These are phyloP conservation scores for Oscheius onirici DNA, from an alignment of 2,888 invertebrate species.

Conservation along the genomic window DNA sequence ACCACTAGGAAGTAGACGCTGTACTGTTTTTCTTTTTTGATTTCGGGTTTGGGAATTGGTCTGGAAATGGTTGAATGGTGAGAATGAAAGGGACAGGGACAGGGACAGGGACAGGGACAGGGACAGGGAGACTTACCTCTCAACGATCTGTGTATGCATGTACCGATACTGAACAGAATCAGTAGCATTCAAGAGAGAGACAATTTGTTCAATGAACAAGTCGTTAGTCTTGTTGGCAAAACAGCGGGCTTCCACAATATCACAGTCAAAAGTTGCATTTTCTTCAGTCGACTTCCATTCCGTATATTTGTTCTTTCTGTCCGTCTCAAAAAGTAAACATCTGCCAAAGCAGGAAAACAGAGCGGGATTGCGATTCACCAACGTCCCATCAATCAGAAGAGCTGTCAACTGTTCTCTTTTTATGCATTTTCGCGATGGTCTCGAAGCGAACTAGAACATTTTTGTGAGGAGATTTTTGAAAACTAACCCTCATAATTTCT, in stretches of 20 bases:
- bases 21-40: slow-evolving; percentile 4
- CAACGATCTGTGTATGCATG: slow-evolving; percentile 18
- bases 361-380: neutral
- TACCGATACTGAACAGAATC: too few relatives aligned
- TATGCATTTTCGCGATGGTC: neutral
- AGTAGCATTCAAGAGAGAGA: too few relatives aligned
- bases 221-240: neutral
- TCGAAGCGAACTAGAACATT: neutral
- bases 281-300: neutral
- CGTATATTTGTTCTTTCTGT: slow-evolving; percentile 11
- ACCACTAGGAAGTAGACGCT: slow-evolving; percentile 10
- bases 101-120: too few relatives aligned
- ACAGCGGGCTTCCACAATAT: slow-evolving; percentile 16
- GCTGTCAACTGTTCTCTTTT: neutral
- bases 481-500: slow-evolving; percentile 14
- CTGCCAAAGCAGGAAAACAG: slow-evolving; percentile 6
- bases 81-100: too few relatives aligned
- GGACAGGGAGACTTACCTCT: neutral
- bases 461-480: neutral
- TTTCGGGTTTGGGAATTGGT: neutral
- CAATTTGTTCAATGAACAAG: too few relatives aligned
- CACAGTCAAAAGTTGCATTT: slow-evolving; percentile 3
- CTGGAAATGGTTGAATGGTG: neutral
- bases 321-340: neutral
- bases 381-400: neutral